phyloP scores from a whole-genome alignment of 2,888 invertebrate genomes.

The Caenorhabditis sp. region DNA sequence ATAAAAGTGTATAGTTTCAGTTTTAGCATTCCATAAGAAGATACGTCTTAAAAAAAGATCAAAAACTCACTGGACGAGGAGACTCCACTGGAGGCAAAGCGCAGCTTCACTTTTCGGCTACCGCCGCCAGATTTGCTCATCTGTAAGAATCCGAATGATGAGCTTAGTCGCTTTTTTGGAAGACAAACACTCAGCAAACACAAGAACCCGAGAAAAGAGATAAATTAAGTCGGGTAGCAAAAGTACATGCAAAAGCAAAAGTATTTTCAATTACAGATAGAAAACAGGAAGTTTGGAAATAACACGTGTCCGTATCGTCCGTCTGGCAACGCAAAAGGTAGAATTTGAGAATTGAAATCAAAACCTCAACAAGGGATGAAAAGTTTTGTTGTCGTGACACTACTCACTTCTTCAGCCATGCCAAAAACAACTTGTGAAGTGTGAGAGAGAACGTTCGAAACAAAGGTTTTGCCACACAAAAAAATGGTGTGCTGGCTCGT shows the following conservation, averaged over 20 bases:
- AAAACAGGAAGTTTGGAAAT: constrained; percentile 5
- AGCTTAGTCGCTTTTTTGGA: not conserved
- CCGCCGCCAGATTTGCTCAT: constrained; percentile 56
- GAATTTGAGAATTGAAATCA: too few species aligned
- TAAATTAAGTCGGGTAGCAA: not conserved
- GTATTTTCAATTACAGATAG: too few species aligned
- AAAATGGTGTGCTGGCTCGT: constrained; percentile 6
- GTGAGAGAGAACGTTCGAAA: constrained; percentile 37
- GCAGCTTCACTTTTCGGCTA: constrained; percentile 53
- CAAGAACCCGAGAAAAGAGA: constrained; percentile 2
- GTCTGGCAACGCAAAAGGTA: not conserved
- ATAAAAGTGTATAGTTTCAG: constrained; percentile 23
- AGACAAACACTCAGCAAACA: not conserved
- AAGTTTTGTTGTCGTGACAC: too few species aligned
- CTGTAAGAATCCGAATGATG: constrained; percentile 44
- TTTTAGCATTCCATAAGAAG: not conserved
- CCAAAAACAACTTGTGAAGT: constrained; percentile 38
- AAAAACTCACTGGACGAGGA: constrained; percentile 40
- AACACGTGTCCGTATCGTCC: not conserved
- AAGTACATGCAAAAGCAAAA: too few species aligned
- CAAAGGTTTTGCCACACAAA: constrained; percentile 4
- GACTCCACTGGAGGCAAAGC: constrained; percentile 47
- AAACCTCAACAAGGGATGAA: too few species aligned
- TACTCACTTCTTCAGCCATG: constrained; percentile 29
- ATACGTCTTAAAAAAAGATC: constrained; percentile 5